phyloP scores from a whole-genome alignment of 2,888 invertebrate genomes.

The Scaptomyza polygonia region DNA sequence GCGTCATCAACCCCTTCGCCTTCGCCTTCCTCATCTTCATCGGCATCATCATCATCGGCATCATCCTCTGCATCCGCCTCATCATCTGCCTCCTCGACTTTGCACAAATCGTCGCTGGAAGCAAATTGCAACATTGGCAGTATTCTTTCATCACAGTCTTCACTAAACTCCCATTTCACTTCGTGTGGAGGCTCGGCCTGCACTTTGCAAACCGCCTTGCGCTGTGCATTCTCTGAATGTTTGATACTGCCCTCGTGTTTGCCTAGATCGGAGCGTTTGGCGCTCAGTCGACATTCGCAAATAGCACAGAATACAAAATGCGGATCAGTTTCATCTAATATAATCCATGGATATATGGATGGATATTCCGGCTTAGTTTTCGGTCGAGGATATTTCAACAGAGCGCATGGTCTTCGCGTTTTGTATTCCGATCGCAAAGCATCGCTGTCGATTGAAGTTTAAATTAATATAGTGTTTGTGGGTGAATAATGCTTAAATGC shows the following conservation, averaged over 20 bases:
- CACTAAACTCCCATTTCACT: constrained; percentile 73
- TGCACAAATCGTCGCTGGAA: constrained; percentile 12
- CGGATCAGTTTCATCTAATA: constrained; percentile 75
- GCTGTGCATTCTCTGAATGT: constrained; percentile 71
- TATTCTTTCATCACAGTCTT: constrained; percentile 56
- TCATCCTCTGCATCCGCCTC: constrained; percentile 35
- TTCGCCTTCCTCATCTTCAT: constrained; percentile 10
- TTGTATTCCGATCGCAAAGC: constrained; percentile 75
- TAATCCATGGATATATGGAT: constrained; percentile 70
- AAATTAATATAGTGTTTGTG: neutral
- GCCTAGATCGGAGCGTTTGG: constrained; percentile 76
- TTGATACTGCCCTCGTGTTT: constrained; percentile 78
- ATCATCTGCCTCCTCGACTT: constrained; percentile 48
- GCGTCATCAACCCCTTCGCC: constrained; percentile 11
- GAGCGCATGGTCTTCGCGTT: constrained; percentile 68
- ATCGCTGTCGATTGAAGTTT: constrained; percentile 42
- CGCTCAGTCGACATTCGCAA: constrained; percentile 73
- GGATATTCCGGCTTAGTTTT: constrained; percentile 76
- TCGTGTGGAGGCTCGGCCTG: constrained; percentile 4
- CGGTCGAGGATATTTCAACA: constrained; percentile 72
- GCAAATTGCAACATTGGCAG: constrained; percentile 44
- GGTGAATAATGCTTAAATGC: neutral
- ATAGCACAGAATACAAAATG: constrained; percentile 75
- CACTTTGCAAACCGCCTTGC: constrained; percentile 55
- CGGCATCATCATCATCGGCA: constrained; percentile 41